These are phyloP conservation scores for Drosophila eohydei DNA, from an alignment of 2,888 invertebrate species.

Conservation along the genomic window DNA sequence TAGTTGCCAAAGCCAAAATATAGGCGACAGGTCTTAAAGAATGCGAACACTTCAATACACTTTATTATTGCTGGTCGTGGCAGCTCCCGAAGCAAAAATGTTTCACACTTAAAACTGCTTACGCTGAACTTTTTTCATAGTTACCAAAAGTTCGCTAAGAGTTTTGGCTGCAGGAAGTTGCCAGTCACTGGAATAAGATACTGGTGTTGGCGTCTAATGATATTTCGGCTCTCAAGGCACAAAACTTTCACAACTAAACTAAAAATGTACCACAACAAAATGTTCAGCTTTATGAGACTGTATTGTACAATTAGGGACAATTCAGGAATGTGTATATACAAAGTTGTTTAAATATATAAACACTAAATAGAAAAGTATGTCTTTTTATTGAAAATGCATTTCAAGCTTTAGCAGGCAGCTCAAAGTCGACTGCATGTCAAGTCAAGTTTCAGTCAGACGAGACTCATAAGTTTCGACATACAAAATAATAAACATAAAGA, in stretches of 20 bases:
- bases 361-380: background rate
- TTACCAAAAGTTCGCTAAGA: conserved; percentile 31
- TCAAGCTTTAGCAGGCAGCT: background rate
- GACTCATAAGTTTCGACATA: background rate
- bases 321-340: background rate
- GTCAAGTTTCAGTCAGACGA: background rate
- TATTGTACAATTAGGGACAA: background rate
- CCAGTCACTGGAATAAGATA: conserved; percentile 27
- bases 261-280: conserved; percentile 8
- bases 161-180: conserved; percentile 35
- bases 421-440: no score
- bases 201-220: conserved; percentile 42
- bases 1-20: conserved; percentile 22
- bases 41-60: conserved; percentile 33
- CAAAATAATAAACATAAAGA: background rate
- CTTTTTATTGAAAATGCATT: background rate
- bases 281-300: background rate
- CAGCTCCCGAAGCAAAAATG: conserved; percentile 30
- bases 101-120: conserved; percentile 29
- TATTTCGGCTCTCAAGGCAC: conserved; percentile 31
- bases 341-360: background rate
- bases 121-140: conserved; percentile 39
- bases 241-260: conserved; percentile 20
- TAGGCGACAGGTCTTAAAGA: conserved; percentile 27
- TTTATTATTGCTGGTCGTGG: conserved; percentile 24